Base-by-base conservation (phyloP, 2,797 vertebrate genomes). In the Lithobates pipiens region DNA sequence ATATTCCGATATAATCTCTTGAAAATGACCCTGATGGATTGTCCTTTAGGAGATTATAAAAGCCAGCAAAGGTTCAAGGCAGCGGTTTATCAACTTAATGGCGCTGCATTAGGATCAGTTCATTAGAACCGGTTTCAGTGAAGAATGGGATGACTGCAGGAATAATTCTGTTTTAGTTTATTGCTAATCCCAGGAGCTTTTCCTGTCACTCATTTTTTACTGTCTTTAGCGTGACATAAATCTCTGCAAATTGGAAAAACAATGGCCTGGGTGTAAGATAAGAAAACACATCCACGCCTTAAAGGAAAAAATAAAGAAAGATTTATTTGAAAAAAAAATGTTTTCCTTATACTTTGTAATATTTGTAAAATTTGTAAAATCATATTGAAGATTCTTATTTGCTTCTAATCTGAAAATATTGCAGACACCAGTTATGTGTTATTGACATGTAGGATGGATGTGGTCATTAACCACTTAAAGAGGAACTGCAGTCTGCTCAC, bases 41-140 rank as follows among this genome's bases (percentile, higher is more conserved):
- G 74, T 50, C 89, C 65, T 67, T 67, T 67, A 25, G 27, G 50
- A 81, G 93, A 93, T 95, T 91, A 91, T 92, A 93, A 90, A 90
- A 89, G 90, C 82, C 88, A 82, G 57, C 29, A 88, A 89, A 87
- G 79, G 86, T 89, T 92, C 89, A 89, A 50, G 88, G 85, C 79
- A 92, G 71, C 25, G 1, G 23, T 93, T 93, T 92, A 29, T 85
- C 44, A 65, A 29, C 54, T 77, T 89, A 88, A 87, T 65, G 77
- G 34, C 74, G 76, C 85, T 84, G 61, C 34, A 87, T 74, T 65
- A 77, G 77, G 88, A 88, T 85, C 87, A 88, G 85, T 83, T 86
- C 69, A n/a, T 85, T 89, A 90, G 69, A 79, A 80, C 29, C 34
- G 83, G 80, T 86, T 34, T 89, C 88, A 91, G 90, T 78, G 89